Evolutionary conservation across 2,888 invertebrate species (phyloP).

Genomic region (Brachyptera putata): DNA sequence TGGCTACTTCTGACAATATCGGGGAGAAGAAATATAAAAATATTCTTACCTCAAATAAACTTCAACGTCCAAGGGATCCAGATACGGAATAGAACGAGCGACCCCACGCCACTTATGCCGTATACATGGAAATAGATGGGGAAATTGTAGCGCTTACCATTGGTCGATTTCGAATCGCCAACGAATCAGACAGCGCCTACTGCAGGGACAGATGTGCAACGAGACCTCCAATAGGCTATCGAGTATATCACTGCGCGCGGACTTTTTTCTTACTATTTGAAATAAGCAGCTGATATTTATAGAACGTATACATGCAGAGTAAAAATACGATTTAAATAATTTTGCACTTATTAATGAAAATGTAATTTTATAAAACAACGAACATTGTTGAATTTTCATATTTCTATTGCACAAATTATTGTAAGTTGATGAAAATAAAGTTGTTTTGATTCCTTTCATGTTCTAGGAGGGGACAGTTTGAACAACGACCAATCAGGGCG

Average conservation of each 20-base stretch:
- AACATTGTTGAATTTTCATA: too few species aligned
- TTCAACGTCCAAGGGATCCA: constrained; percentile 55
- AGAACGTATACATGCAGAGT: too few species aligned
- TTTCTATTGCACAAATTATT: too few species aligned
- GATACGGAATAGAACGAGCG: constrained; percentile 57
- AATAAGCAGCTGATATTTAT: not conserved
- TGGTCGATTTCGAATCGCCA: constrained; percentile 57
- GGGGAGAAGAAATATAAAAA: constrained; percentile 51
- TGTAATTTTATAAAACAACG: constrained; percentile 5
- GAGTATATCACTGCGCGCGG: constrained; percentile 13
- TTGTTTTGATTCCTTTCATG: too few species aligned
- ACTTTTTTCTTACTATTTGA: constrained; percentile 18
- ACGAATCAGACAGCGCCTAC: constrained; percentile 47
- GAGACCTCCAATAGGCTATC: constrained; percentile 22
- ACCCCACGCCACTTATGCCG: constrained; percentile 62
- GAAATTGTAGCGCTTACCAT: constrained; percentile 46
- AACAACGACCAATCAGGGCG: constrained; percentile 28
- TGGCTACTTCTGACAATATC: constrained; percentile 47
- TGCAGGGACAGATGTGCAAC: constrained; percentile 19
- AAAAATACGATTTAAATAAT: not conserved
- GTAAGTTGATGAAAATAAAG: too few species aligned
- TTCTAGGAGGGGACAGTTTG: not conserved
- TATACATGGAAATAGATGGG: constrained; percentile 50
- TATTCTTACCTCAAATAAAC: constrained; percentile 56
- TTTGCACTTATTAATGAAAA: not conserved